A percentile compares a stretch with the other conserved stretches of the same genome.
These are phyloP conservation scores for Mystacornis crossleyi DNA, from an alignment of 2,113 vertebrate genomes.

Conservation along the genomic window DNA sequence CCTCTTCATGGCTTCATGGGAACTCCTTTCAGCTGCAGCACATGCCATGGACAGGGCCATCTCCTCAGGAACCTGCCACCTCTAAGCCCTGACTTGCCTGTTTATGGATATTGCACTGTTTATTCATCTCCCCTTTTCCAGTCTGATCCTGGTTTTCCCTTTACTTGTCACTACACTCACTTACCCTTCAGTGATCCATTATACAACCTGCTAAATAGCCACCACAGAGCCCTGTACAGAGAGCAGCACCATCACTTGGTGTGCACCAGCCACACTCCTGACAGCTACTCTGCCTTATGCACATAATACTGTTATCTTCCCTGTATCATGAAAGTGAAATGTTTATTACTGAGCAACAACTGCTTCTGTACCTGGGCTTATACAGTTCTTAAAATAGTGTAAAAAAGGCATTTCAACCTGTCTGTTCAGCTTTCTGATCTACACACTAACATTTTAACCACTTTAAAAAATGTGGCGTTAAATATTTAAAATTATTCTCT, in stretches of 20 bases:
- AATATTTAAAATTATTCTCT: constrained; percentile 3
- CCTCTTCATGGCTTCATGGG: not conserved
- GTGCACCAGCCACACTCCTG: not conserved
- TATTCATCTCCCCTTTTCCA: not conserved
- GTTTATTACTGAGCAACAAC: not conserved
- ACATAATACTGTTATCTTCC: not conserved
- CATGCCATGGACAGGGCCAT: not conserved
- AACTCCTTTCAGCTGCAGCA: not conserved
- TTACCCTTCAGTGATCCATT: not conserved
- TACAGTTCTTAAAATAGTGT: not conserved
- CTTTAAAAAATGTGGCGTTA: not conserved
- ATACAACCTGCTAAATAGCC: not conserved
- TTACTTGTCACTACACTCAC: not conserved
- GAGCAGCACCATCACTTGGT: not conserved
- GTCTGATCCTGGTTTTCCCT: not conserved
- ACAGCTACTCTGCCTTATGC: not conserved
- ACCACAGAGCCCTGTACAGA: not conserved
- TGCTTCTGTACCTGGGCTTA: not conserved
- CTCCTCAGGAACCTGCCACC: not conserved
- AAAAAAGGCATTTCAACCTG: not conserved
- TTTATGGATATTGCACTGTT: not conserved
- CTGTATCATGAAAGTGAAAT: not conserved
- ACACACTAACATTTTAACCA: not conserved
- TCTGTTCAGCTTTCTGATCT: not conserved
- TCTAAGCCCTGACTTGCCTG: not conserved